These are phyloP conservation scores for Sinelater perroti DNA, from an alignment of 2,888 invertebrate genomes.

Conservation along the genomic window DNA sequence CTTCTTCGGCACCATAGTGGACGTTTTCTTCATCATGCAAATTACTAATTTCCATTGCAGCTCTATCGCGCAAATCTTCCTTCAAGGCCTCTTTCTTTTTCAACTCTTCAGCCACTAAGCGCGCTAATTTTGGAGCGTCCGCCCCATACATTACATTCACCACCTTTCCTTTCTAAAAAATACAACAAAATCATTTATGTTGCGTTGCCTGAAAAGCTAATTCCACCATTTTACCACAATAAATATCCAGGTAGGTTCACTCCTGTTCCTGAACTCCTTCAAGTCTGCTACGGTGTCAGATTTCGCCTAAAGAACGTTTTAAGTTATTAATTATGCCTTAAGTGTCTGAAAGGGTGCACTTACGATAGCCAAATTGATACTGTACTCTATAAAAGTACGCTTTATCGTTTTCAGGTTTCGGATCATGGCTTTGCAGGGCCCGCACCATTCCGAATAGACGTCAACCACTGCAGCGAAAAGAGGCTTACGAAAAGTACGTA, in stretches of 20 bases:
- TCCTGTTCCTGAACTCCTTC: slow-evolving; percentile 79
- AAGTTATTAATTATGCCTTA: too few species aligned
- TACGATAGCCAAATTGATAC: slow-evolving; percentile 80
- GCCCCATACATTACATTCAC: slow-evolving; percentile 84
- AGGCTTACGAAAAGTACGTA: not conserved
- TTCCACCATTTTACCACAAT: slow-evolving; percentile 73
- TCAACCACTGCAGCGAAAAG: slow-evolving; percentile 73
- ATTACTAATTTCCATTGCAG: slow-evolving; percentile 42
- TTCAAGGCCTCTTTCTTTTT: slow-evolving; percentile 69
- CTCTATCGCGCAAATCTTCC: slow-evolving; percentile 60
- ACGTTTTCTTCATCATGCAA: slow-evolving; percentile 60
- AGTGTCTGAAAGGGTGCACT: slow-evolving; percentile 46
- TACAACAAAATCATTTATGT: not conserved
- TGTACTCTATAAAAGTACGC: slow-evolving; percentile 86
- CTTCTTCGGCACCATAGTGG: slow-evolving; percentile 47
- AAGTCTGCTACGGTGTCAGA: slow-evolving; percentile 78
- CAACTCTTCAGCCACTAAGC: slow-evolving; percentile 76
- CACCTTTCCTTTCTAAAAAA: slow-evolving; percentile 74
- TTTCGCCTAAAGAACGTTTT: slow-evolving; percentile 69
- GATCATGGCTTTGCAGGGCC: slow-evolving; percentile 86
- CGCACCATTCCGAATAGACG: slow-evolving; percentile 92
- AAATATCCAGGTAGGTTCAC: slow-evolving; percentile 92
- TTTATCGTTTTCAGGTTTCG: slow-evolving; percentile 87
- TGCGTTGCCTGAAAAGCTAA: too few species aligned
- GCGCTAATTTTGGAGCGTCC: slow-evolving; percentile 79